Evolutionary conservation across 2,888 invertebrate genomes (phyloP).

Genomic region (Octonoba sinensis): DNA sequence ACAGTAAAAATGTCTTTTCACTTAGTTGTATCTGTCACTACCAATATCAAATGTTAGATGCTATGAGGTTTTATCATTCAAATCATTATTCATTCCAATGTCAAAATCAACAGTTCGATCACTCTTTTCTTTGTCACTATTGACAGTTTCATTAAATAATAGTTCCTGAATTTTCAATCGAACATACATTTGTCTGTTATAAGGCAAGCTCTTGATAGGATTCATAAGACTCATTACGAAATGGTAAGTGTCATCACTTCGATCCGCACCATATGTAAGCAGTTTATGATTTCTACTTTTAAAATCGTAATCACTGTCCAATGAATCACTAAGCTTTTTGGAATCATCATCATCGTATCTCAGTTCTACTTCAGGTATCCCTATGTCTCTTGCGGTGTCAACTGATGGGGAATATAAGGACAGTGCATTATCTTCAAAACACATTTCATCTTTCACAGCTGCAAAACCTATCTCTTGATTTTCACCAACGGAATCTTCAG

Average conservation of each 20-base stretch:
- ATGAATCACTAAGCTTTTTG: background rate
- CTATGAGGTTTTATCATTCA: too few relatives aligned
- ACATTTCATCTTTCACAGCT: background rate
- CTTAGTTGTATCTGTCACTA: too few relatives aligned
- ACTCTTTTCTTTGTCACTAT: background rate
- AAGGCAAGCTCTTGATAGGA: constrained; percentile 6
- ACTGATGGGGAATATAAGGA: too few relatives aligned
- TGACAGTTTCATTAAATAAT: background rate
- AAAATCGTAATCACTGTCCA: background rate
- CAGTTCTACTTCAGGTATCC: too few relatives aligned
- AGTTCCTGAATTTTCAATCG: constrained; percentile 9
- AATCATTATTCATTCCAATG: too few relatives aligned
- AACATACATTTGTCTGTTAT: constrained; percentile 1
- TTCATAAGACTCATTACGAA: constrained; percentile 12
- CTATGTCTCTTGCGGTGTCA: too few relatives aligned
- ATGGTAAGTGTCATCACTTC: constrained; percentile 14
- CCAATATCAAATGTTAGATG: too few relatives aligned
- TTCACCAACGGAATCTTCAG: background rate
- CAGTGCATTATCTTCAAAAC: too few relatives aligned
- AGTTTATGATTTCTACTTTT: background rate
- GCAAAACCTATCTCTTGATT: background rate
- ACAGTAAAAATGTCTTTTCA: too few relatives aligned
- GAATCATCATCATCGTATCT: too few relatives aligned
- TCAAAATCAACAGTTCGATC: too few relatives aligned
- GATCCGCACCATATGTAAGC: background rate